Percentiles rank a stretch among this genome's conserved stretches.
Evolutionary conservation across 2,888 invertebrate species (phyloP).

Genomic region (Pyrochroa serraticornis): DNA sequence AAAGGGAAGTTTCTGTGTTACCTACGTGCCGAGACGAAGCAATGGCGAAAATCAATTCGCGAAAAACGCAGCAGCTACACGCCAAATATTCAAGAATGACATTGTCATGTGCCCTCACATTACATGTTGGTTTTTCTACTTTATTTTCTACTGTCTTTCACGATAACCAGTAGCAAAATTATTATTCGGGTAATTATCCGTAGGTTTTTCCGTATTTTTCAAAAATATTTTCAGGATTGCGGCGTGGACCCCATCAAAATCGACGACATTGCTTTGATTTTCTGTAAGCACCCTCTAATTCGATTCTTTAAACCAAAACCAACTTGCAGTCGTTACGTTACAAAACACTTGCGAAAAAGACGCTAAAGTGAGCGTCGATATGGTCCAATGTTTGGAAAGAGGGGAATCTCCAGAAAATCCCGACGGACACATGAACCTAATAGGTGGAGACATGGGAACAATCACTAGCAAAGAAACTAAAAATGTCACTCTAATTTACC

Average conservation of each 20-base stretch:
- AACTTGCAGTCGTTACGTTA: slow-evolving; percentile 19
- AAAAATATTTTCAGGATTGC: slow-evolving; percentile 10
- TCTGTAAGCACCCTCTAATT: slow-evolving; percentile 15
- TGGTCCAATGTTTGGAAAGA: slow-evolving; percentile 14
- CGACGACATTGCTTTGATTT: slow-evolving; percentile 24
- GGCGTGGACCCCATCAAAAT: slow-evolving; percentile 15
- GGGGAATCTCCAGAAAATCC: slow-evolving; percentile 1
- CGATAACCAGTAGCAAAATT: slow-evolving; percentile 8
- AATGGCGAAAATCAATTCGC: neutral
- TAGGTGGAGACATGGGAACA: slow-evolving; percentile 54
- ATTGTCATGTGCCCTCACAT: slow-evolving; percentile 25
- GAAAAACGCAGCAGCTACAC: neutral
- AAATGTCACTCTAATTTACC: slow-evolving; percentile 54
- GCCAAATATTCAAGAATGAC: slow-evolving; percentile 16
- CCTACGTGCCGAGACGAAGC: slow-evolving; percentile 2
- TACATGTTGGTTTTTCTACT: slow-evolving; percentile 24
- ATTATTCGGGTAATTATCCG: slow-evolving; percentile 14
- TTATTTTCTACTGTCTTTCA: slow-evolving; percentile 18
- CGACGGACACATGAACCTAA: slow-evolving; percentile 43
- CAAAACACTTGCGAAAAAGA: slow-evolving; percentile 15
- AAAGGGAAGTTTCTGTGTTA: neutral
- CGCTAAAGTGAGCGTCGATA: slow-evolving; percentile 6
- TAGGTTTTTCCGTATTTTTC: neutral
- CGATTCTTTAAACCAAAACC: neutral
- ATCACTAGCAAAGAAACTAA: slow-evolving; percentile 43